Conservation (phyloP, 23 tunicate species). For the Aplidium turbinatum region DNA sequence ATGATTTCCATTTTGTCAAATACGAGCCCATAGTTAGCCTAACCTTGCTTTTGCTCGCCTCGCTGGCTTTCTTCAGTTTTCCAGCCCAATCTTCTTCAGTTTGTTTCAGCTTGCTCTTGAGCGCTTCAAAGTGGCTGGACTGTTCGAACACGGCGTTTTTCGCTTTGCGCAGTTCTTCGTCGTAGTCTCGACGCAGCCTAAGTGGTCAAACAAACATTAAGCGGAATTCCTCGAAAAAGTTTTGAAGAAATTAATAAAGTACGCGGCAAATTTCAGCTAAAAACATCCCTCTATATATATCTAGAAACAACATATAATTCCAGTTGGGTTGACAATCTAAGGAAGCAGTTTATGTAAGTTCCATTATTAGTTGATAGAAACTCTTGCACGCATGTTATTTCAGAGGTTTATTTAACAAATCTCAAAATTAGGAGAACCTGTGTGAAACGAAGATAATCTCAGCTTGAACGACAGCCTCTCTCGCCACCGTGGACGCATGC, state of each 20-base stretch:
- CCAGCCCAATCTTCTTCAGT: constrained; percentile 41
- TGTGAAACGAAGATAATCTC: constrained; percentile 66
- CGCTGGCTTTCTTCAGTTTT: constrained; percentile 36
- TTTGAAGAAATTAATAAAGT: too few relatives aligned
- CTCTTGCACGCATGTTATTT: too few relatives aligned
- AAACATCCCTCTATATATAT: too few relatives aligned
- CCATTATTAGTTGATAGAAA: too few relatives aligned
- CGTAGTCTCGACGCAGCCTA: constrained; percentile 87
- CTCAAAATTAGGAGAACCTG: too few relatives aligned
- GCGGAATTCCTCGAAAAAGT: not conserved
- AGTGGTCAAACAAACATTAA: not conserved
- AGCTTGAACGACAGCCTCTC: constrained; percentile 90
- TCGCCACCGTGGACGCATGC: constrained; percentile 78
- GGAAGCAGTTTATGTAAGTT: too few relatives aligned
- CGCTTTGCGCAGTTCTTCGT: constrained; percentile 76
- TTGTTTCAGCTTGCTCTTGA: constrained; percentile 32
- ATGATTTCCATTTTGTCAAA: not conserved
- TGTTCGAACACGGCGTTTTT: constrained; percentile 66
- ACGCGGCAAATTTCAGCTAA: too few relatives aligned
- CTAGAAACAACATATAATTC: too few relatives aligned
- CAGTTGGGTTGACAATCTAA: too few relatives aligned
- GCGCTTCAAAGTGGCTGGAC: constrained; percentile 43
- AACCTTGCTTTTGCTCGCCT: constrained; percentile 71
- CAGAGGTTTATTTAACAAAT: too few relatives aligned
- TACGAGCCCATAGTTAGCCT: not conserved